Evolutionary conservation across 2,797 vertebrate genomes (phyloP).

Genomic region (Telmatherina bonti): DNA sequence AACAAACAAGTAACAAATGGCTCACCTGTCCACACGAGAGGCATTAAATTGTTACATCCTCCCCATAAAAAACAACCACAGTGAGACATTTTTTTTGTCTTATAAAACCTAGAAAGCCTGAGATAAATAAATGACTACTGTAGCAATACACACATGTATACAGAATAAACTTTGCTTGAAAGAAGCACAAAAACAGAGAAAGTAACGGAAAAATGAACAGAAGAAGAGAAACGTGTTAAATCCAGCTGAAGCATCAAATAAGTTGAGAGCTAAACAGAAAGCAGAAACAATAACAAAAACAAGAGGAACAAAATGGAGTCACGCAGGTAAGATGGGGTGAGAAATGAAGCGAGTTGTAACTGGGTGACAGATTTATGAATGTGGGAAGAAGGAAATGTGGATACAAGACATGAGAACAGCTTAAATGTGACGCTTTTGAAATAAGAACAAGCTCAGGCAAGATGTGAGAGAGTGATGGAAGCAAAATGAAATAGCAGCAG

Average conservation of each 20-base stretch:
- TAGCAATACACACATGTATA: neutral
- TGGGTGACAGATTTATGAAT: too few relatives aligned
- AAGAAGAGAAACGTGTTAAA: neutral
- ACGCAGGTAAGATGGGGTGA: neutral
- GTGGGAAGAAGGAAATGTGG: too few relatives aligned
- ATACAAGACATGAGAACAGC: too few relatives aligned
- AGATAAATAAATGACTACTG: too few relatives aligned
- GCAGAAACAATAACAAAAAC: neutral
- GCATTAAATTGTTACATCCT: too few relatives aligned
- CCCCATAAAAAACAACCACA: too few relatives aligned
- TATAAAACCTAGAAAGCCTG: too few relatives aligned
- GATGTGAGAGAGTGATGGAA: constrained; percentile 15
- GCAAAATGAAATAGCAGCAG: neutral
- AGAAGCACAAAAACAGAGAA: neutral
- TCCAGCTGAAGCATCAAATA: constrained; percentile 1
- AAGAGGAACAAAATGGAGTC: neutral
- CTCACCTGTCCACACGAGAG: too few relatives aligned
- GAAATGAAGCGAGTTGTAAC: too few relatives aligned
- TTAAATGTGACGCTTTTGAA: constrained; percentile 5
- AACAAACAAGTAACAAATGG: too few relatives aligned
- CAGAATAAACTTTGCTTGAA: neutral
- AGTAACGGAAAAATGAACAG: neutral
- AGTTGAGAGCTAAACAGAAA: constrained; percentile 17
- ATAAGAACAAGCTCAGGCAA: constrained; percentile 14
- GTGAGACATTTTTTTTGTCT: too few relatives aligned